Percentiles rank a stretch among this genome's conserved stretches.
Conservation (phyloP, 2,888 invertebrate genomes). For the Eucera pruinosa region DNA sequence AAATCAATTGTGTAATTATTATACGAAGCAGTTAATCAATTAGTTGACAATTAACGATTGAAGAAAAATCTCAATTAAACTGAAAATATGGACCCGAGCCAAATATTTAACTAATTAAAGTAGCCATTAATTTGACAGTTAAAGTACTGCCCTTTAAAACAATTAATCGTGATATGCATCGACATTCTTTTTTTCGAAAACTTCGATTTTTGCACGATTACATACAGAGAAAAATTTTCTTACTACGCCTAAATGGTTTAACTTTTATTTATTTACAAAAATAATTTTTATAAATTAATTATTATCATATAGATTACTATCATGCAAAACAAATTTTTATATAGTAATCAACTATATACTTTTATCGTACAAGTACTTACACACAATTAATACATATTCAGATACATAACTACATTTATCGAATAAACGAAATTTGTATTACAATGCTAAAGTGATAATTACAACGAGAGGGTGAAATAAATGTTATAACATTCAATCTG, state of each 20-base stretch:
- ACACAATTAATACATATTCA: no score
- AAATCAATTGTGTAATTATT: neutral
- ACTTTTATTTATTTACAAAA: no score
- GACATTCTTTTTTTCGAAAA: no score
- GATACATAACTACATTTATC: neutral
- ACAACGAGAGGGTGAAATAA: neutral
- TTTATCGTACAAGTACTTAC: no score
- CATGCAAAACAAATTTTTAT: neutral
- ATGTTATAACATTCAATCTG: neutral
- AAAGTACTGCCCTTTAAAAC: constrained; percentile 18
- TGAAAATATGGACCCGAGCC: neutral
- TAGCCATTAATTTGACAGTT: constrained; percentile 14
- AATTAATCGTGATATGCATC: neutral
- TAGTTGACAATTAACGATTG: constrained; percentile 18
- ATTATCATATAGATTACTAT: neutral
- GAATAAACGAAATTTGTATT: neutral
- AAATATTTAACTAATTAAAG: constrained; percentile 31
- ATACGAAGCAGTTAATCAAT: constrained; percentile 19
- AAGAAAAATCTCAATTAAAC: constrained; percentile 7
- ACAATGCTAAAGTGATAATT: neutral
- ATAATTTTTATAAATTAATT: no score
- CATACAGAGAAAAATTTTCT: no score
- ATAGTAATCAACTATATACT: no score
- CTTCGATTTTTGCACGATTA: no score
- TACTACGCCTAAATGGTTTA: no score